Conservation (phyloP, 2,888 invertebrate genomes). For the Conchocele bisecta region DNA sequence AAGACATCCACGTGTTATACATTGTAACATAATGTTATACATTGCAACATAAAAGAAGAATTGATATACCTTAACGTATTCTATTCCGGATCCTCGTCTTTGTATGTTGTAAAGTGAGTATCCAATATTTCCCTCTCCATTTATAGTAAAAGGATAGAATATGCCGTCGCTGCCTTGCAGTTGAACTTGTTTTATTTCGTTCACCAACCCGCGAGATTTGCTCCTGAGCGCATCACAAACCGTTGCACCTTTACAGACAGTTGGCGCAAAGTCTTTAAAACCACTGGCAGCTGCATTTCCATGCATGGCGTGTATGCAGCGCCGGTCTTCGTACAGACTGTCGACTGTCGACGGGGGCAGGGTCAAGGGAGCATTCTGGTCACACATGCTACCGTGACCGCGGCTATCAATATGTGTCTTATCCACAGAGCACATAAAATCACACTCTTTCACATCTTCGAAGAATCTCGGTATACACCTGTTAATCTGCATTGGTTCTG, state of each 20-base stretch:
- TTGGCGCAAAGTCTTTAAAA: conserved; percentile 20
- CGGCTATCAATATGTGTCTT: conserved; percentile 24
- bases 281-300: conserved; percentile 62
- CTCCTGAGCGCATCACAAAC: conserved; percentile 1
- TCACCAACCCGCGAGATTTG: neutral
- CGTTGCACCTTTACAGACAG: conserved; percentile 9
- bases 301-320: conserved; percentile 65
- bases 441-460: conserved; percentile 66
- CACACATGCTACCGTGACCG: conserved; percentile 3
- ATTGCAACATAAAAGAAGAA: too few species aligned
- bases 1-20: too few species aligned
- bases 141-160: conserved; percentile 48
- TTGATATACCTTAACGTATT: conserved; percentile 56
- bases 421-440: conserved; percentile 62
- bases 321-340: conserved; percentile 55
- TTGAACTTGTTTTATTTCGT: neutral
- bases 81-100: conserved; percentile 5
- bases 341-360: conserved; percentile 27
- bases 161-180: neutral
- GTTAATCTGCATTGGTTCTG: conserved; percentile 34
- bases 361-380: neutral
- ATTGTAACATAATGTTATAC: too few species aligned
- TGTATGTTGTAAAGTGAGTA: conserved; percentile 70
- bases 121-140: conserved; percentile 68
- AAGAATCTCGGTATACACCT: conserved; percentile 70